Evolutionary conservation across 2,888 invertebrate species (phyloP), one percentile per base, ranked within the genome.

Genomic region (Rhagophthalmus giganteus): DNA sequence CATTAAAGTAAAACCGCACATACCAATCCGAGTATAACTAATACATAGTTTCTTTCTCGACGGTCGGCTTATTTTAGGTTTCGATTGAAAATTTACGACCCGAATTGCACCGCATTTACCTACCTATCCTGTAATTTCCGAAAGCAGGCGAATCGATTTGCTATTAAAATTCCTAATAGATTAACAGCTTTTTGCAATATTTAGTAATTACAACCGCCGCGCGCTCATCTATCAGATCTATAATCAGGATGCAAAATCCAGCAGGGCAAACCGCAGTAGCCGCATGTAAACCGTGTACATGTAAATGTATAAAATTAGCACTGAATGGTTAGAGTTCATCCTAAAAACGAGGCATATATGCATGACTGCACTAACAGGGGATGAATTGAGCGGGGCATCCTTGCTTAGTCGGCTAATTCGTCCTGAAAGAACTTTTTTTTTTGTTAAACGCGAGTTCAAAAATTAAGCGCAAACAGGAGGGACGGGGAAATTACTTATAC

Each of bases 321-420:
- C 37, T 12, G 31, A 53, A 48, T 34, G 47, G 28, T 41, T 35
- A 48, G 38, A 47, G 42, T 50, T 38, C 38, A 37, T 42, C 35
- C 32, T 16, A 51, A 51, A 57, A 51, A 24, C 32, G 39, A 42
- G 40, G 37, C n/a, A n/a, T 40, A 30, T 44, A 51, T 54, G 55
- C 58, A 58, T 55, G 55, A 49, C 44, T 45, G 44, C 50, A 42
- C 49, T 52, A 35, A 47, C 55, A 45, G 34, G 38, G 45, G 45
- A 52, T 58, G 56, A 56, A 56, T 58, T 52, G 54, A 49, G 51
- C 50, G 50, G n/a, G n/a, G 50, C 50, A 48, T 50, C 47, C 32
- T 20, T 44, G 54, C 57, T 25, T 40, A 46, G 54, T 53, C 53
- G 50, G 55, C 58, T 58, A 58, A 58, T 58, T 55, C 50, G 47